Percentiles rank a stretch among this genome's conserved stretches.
phyloP scores from a whole-genome alignment of 2,888 invertebrate species.

The Zaprionus obscuricornis region DNA sequence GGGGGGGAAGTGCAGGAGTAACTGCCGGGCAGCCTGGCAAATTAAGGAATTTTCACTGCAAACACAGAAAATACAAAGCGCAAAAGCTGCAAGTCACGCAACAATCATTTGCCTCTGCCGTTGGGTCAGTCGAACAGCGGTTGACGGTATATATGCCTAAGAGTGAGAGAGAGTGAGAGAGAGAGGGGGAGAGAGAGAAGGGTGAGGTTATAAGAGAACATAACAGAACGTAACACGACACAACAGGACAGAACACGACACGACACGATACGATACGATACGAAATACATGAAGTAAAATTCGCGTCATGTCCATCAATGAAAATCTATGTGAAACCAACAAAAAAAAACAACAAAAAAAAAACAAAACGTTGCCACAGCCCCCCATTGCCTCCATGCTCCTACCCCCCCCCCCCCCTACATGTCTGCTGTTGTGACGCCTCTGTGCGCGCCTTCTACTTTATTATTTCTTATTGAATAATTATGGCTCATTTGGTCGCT shows the following conservation, averaged over 20 bases:
- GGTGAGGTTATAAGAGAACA: background rate
- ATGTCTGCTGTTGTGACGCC: background rate
- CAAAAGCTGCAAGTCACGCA: constrained; percentile 79
- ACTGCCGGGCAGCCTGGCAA: constrained; percentile 51
- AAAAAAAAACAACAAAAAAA: constrained; percentile 25
- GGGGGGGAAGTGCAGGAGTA: background rate
- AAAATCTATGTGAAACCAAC: constrained; percentile 37
- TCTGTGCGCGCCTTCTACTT: constrained; percentile 50
- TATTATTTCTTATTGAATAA: constrained; percentile 82
- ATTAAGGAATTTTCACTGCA: constrained; percentile 72
- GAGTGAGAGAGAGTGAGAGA: no score
- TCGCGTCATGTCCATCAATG: constrained; percentile 65
- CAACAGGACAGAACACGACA: constrained; percentile 30
- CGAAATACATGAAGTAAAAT: no score
- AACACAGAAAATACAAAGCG: constrained; percentile 54
- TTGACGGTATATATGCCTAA: no score
- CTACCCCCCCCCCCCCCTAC: background rate
- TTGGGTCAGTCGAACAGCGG: constrained; percentile 21
- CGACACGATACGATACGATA: no score
- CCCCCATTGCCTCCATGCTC: background rate
- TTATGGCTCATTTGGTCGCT: constrained; percentile 79
- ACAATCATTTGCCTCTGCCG: constrained; percentile 73
- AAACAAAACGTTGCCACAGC: constrained; percentile 8
- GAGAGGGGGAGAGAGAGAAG: background rate
- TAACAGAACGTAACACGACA: background rate